phyloP scores from a whole-genome alignment of 2,797 vertebrate genomes.

The Toxotes lorentzi region DNA sequence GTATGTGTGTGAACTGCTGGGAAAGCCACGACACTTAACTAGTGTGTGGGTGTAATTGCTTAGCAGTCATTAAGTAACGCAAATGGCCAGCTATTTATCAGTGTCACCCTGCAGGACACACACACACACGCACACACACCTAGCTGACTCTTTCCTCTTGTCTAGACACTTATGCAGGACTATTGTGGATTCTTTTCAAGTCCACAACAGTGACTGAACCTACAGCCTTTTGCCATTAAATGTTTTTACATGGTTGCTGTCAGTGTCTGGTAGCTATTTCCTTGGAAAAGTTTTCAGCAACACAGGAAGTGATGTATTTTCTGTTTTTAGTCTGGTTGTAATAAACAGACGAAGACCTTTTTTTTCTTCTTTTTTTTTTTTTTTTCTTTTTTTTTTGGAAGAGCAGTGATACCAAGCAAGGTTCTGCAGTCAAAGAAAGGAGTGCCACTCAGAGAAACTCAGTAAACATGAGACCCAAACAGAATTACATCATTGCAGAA shows the following conservation, averaged over 20 bases:
- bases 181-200: conserved; percentile 19
- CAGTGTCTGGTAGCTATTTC: conserved; percentile 36
- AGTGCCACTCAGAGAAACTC: not conserved
- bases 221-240: conserved; percentile 36
- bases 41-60: conserved; percentile 60
- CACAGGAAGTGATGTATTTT: conserved; percentile 41
- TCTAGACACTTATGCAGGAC: conserved; percentile 37
- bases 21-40: conserved; percentile 46
- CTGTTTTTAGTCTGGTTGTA: conserved; percentile 34
- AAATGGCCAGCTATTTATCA: conserved; percentile 58
- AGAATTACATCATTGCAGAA: not conserved
- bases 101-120: conserved; percentile 19
- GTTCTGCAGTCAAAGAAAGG: not conserved
- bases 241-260: conserved; percentile 35
- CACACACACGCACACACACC: conserved; percentile 26
- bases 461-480: not conserved
- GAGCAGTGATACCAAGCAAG: not conserved
- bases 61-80: conserved; percentile 54
- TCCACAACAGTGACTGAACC: conserved; percentile 1
- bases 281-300: not conserved
- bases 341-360: not conserved
- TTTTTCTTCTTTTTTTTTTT: not conserved
- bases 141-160: conserved; percentile 2
- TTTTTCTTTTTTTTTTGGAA: not conserved
- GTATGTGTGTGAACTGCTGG: conserved; percentile 35